Evolutionary conservation across 1,140 invertebrate genomes (phyloP), one percentile per base, ranked within the genome.

Genomic region (Drosophila erecta): DNA sequence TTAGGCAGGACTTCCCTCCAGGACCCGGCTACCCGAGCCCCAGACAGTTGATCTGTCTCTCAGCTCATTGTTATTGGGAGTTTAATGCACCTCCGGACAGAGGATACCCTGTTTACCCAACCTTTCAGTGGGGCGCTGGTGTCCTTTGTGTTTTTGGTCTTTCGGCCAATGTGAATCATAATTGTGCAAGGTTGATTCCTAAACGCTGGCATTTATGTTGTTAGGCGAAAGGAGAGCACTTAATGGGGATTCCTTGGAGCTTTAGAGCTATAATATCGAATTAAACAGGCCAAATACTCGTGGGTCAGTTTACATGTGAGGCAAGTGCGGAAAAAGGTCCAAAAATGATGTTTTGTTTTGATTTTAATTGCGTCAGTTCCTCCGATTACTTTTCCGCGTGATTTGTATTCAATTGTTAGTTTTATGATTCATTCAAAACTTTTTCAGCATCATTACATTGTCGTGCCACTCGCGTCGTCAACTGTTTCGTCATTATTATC

Each of bases 331-430:
- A 30, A 8, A 3, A 30, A 17, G 24, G 24, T 27, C 5, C 24
- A 6, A 5, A 27, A 27, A 27, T 27, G 0, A 6, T 30, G 8
- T 8, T 53, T 53, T 67, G 37, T 37, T 54, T 30, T 61, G 49
- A 47, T 40, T 72, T 35, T 40, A 50, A 35, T 51, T 51, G 70
- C 49, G 27, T 61, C 20, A 74, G 49, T 46, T 55, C 69, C 38
- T 55, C 27, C 22, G 27, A 64, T 64, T 64, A 43, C 43, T 56
- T 73, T 74, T 50, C 33, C 33, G 53, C 73, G 55, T 74, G 69
- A 74, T 62, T 74, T 74, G 51, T 62, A 74, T 73, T 53, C 70
- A 53, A 74, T 74, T 74, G 69, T 62, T 55, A 11, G 40, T 55
- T 73, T 62, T 43, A 35, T 74, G 71, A 43, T 47, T 54, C 69